A percentile compares a stretch with the other conserved stretches of the same genome.
phyloP scores from a whole-genome alignment of 1,140 invertebrate genomes.

The Cyclina sinensis region DNA sequence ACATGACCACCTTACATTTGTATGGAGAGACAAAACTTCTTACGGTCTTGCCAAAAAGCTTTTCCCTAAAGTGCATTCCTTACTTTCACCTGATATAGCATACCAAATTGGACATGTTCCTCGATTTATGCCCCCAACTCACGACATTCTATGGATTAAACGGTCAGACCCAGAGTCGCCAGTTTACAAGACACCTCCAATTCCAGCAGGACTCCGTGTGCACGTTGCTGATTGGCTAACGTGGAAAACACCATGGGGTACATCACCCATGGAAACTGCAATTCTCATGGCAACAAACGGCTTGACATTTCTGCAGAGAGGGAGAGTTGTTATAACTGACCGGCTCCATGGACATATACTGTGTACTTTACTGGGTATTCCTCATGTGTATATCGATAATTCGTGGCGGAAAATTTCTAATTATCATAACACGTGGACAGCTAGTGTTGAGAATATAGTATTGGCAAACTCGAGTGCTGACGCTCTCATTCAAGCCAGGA shows the following conservation, averaged over 20 bases:
- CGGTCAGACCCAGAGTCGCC: background rate
- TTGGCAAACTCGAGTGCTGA: too few relatives aligned
- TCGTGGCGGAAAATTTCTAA: too few relatives aligned
- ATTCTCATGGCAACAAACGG: constrained; percentile 1
- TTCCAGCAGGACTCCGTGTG: background rate
- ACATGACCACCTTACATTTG: background rate
- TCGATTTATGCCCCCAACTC: background rate
- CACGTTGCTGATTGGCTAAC: constrained; percentile 4
- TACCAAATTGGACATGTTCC: background rate
- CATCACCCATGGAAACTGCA: background rate
- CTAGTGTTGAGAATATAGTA: too few relatives aligned
- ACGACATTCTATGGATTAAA: too few relatives aligned
- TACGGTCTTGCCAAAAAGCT: background rate
- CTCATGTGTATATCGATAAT: too few relatives aligned
- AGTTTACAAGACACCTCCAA: background rate
- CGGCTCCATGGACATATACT: background rate
- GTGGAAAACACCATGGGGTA: background rate
- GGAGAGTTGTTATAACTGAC: background rate
- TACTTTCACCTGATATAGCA: constrained; percentile 1
- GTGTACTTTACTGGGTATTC: too few relatives aligned
- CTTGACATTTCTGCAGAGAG: background rate
- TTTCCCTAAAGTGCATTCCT: constrained; percentile 1
- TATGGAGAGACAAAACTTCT: background rate
- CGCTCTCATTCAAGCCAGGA: too few relatives aligned
- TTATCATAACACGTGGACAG: too few relatives aligned